These are phyloP conservation scores for Tokudaia tokunoshimensis DNA, from an alignment of 2,797 vertebrate genomes.

Conservation along the genomic window DNA sequence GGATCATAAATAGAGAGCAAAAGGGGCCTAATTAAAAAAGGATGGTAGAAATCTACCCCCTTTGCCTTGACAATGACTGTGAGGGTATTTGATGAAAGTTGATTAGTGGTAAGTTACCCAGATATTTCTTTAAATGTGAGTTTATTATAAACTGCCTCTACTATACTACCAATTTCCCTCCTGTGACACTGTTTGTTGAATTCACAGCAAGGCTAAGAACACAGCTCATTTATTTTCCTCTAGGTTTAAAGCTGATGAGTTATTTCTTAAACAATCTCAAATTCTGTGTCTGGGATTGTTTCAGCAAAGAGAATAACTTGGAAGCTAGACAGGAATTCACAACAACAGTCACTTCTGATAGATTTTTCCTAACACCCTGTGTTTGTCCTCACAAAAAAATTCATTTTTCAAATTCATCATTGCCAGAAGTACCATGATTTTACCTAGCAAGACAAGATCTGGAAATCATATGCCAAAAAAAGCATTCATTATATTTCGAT, in stretches of 20 bases:
- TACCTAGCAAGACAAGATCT: constrained; percentile 45
- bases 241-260: constrained; percentile 5
- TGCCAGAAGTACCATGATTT: constrained; percentile 51
- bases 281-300: background rate
- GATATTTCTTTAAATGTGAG: constrained; percentile 27
- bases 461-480: constrained; percentile 57
- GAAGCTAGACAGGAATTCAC: constrained; percentile 14
- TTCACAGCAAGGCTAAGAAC: background rate
- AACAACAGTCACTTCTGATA: constrained; percentile 23
- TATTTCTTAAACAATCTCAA: constrained; percentile 16
- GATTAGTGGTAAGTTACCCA: background rate
- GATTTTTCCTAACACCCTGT: background rate
- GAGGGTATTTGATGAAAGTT: background rate
- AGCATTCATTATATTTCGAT: constrained; percentile 57
- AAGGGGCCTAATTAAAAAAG: background rate
- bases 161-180: background rate
- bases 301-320: background rate
- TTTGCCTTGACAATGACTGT: background rate
- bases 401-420: constrained; percentile 49
- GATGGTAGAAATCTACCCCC: no score
- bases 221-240: background rate
- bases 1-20: background rate
- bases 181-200: background rate
- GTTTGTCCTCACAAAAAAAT: background rate
- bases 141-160: background rate